Base-by-base conservation (phyloP, 2,797 vertebrate genomes). In the Emys orbicularis region DNA sequence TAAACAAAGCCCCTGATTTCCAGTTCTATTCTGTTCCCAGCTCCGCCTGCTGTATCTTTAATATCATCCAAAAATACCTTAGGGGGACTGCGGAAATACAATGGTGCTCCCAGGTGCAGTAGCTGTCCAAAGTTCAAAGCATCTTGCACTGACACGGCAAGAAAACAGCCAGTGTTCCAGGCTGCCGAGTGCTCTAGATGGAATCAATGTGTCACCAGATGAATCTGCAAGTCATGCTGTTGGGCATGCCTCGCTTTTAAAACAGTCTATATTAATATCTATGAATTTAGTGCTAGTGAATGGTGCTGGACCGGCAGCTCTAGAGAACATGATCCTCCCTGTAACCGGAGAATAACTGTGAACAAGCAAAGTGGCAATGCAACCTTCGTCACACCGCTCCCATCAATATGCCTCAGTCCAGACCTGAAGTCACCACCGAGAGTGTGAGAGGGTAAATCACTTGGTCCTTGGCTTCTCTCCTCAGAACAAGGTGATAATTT, bases 171-270 rank as follows among this genome's bases (percentile, higher is more conserved):
- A 49, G 0, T 2, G 13, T 25, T 68, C 27, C 79, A 81, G 29
- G 18, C 5, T 49, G 54, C 50, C 16, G 4, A 68, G 61, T 37
- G 34, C 61, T 68, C 34, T 68, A 19, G 3, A 21, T 59, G 56
- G 72, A 68, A 86, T 74, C 37, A 25, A 41, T 0, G 0, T 52
- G 27, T 16, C n/a, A 74, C 16, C 23, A 7, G 5, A 57, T 27
- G 16, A 74, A 92, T 79, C 21, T 27, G 84, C 0, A 2, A 12
- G 29, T 8, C 5, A 13, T 1, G 5, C 0, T 0, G 2, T 49
- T 37, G 41, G 27, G 19, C 16, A 16, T 2, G 2, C 2, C 61
- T 56, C 11, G 41, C 37, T 86, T 61, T 86, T 50, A 52, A 83
- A 74, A 83, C 9, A 27, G 37, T 1, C 5, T 49, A 31, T 15